Conservation (phyloP, 2,888 invertebrate species). For the Stegana nigrithorax region DNA sequence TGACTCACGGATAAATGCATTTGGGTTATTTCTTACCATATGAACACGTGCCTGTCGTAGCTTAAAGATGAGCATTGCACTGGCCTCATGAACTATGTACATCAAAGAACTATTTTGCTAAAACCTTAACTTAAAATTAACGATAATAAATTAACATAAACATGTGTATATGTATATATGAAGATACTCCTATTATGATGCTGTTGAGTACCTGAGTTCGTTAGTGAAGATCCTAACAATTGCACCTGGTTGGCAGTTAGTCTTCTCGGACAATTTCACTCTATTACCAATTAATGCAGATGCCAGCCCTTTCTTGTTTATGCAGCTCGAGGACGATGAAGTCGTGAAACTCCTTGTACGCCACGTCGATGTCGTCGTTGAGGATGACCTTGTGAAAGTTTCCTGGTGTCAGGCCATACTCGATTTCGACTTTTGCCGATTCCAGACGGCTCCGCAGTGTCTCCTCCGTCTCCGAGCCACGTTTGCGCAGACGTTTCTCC, state of each 20-base stretch:
- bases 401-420: slow-evolving; percentile 77
- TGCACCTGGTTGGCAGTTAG: no score
- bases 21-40: no score
- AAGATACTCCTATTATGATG: no score
- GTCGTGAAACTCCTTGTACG: slow-evolving; percentile 80
- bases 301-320: slow-evolving; percentile 71
- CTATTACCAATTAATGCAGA: slow-evolving; percentile 46
- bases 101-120: no score
- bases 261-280: no score
- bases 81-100: no score
- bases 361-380: slow-evolving; percentile 84
- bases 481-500: slow-evolving; percentile 77
- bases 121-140: slow-evolving; percentile 4
- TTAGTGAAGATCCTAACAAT: no score
- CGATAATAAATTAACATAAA: slow-evolving; percentile 9
- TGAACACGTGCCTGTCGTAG: no score
- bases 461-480: slow-evolving; percentile 94
- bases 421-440: slow-evolving; percentile 83
- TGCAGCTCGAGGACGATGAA: slow-evolving; percentile 76
- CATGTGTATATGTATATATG: no score
- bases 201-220: no score
- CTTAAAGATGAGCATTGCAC: no score
- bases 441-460: slow-evolving; percentile 81
- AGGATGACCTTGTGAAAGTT: slow-evolving; percentile 87
- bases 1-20: no score